phyloP scores from a whole-genome alignment of 2,888 invertebrate species.

The Periphyllus acericola region DNA sequence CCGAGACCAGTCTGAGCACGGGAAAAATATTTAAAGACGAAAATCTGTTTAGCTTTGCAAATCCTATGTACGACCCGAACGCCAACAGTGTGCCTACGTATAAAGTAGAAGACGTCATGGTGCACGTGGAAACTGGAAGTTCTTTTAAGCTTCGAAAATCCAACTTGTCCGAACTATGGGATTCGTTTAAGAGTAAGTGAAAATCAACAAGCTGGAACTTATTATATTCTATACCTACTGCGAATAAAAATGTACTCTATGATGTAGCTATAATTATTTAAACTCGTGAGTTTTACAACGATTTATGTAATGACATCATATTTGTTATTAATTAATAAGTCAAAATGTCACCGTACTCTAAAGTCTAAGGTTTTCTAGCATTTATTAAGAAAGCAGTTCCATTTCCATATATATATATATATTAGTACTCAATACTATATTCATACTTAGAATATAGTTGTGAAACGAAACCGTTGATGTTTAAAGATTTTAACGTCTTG shows the following conservation, averaged over 20 bases:
- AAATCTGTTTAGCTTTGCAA: slow-evolving; percentile 80
- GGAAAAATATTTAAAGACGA: slow-evolving; percentile 69
- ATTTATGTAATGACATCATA: too few species aligned
- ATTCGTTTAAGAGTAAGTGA: slow-evolving; percentile 70
- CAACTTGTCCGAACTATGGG: slow-evolving; percentile 69
- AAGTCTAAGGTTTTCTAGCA: too few species aligned
- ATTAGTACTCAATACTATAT: too few species aligned
- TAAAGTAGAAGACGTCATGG: slow-evolving; percentile 77
- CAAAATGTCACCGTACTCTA: too few species aligned
- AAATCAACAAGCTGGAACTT: neutral
- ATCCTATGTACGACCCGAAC: slow-evolving; percentile 85
- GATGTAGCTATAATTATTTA: too few species aligned
- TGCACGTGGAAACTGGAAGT: slow-evolving; percentile 66
- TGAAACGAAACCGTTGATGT: too few species aligned
- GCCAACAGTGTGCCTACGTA: slow-evolving; percentile 66
- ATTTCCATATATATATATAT: too few species aligned
- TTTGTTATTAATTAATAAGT: too few species aligned
- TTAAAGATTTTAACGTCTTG: neutral
- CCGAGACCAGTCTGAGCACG: slow-evolving; percentile 77
- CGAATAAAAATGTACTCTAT: too few species aligned
- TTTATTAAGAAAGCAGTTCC: too few species aligned
- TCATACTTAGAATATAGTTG: too few species aligned
- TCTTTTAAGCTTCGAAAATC: slow-evolving; percentile 65
- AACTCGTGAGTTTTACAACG: too few species aligned
- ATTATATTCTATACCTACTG: neutral